Percentiles rank a stretch among this genome's conserved stretches.
phyloP scores from a whole-genome alignment of 2,888 invertebrate genomes.

The Platycheirus rosarum region DNA sequence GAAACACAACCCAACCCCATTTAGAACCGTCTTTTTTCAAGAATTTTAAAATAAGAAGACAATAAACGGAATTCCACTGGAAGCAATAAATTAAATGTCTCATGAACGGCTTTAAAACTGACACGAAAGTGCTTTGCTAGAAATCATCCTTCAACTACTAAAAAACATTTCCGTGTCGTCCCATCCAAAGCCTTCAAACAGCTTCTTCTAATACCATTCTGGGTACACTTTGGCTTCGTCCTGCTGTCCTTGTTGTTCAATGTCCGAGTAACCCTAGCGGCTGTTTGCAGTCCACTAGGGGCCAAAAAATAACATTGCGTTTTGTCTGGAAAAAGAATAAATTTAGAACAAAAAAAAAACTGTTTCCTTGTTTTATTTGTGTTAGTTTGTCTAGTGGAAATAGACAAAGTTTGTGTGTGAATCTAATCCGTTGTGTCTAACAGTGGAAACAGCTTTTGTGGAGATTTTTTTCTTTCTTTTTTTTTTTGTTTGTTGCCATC shows the following conservation, averaged over 20 bases:
- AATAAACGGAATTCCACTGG: constrained; percentile 24
- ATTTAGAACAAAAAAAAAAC: constrained; percentile 59
- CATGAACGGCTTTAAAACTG: constrained; percentile 55
- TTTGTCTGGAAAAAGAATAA: constrained; percentile 46
- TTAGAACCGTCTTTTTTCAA: neutral
- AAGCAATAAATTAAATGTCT: constrained; percentile 60
- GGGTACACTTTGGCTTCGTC: neutral
- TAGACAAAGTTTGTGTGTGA: constrained; percentile 10
- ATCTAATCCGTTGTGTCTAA: constrained; percentile 57
- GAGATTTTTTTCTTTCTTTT: constrained; percentile 13
- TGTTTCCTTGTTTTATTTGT: constrained; percentile 28
- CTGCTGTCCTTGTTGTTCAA: neutral
- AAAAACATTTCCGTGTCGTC: neutral
- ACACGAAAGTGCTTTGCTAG: constrained; percentile 39
- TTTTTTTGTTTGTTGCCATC: neutral
- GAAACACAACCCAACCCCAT: neutral
- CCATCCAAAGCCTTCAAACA: neutral
- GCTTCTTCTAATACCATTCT: neutral
- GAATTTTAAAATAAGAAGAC: neutral
- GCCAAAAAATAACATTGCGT: constrained; percentile 49
- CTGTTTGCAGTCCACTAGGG: constrained; percentile 23
- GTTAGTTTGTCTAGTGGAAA: constrained; percentile 2
- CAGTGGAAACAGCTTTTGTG: constrained; percentile 55
- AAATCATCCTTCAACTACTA: constrained; percentile 36
- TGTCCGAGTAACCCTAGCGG: constrained; percentile 4